A percentile compares a stretch with the other conserved stretches of the same genome.
Evolutionary conservation across 2,113 vertebrate genomes (phyloP).

Genomic region (Apteryx owenii): DNA sequence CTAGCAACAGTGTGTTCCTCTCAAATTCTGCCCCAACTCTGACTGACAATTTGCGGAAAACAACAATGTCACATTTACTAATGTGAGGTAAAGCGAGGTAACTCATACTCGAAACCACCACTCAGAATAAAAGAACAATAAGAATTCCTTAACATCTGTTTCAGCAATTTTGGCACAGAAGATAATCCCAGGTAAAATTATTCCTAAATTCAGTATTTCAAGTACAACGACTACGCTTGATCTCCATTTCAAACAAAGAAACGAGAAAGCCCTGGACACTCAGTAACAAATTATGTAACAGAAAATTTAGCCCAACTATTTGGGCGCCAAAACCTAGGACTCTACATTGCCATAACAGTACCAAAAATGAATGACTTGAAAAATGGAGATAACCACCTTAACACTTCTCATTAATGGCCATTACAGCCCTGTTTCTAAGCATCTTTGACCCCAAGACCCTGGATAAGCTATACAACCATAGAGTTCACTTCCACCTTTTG

Average conservation of each 20-base stretch:
- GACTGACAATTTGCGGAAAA: neutral
- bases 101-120: neutral
- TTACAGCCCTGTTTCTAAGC: neutral
- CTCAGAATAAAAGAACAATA: neutral
- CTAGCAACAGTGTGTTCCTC: neutral
- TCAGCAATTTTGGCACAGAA: neutral
- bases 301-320: neutral
- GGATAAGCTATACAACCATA: fast-evolving
- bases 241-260: neutral
- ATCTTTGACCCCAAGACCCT: neutral
- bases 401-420: neutral
- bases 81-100: neutral
- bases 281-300: fast-evolving
- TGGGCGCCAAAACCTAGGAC: neutral
- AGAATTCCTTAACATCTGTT: neutral
- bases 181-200: neutral
- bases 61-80: neutral
- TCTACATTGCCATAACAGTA: neutral
- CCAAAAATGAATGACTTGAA: neutral
- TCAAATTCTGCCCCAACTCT: neutral
- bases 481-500: neutral
- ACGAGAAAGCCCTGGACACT: no score
- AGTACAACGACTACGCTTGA: neutral
- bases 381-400: neutral
- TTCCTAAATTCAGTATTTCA: neutral